These are phyloP conservation scores for Brenthis ino DNA, from an alignment of 2,888 invertebrate genomes.

Conservation along the genomic window DNA sequence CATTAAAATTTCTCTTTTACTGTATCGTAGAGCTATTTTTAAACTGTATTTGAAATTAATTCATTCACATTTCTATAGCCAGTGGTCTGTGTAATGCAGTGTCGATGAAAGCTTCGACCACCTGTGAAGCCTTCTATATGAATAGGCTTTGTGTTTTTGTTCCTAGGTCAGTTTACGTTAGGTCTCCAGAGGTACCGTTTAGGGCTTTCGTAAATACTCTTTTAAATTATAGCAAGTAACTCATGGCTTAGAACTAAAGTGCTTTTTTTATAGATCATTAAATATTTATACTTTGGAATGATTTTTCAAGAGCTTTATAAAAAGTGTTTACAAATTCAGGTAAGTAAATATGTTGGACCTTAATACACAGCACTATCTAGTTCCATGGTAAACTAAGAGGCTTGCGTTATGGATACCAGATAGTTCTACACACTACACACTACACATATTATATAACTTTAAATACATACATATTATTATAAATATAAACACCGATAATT, in stretches of 20 bases:
- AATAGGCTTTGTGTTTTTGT: constrained; percentile 6
- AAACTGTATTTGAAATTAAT: constrained; percentile 21
- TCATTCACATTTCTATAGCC: constrained; percentile 21
- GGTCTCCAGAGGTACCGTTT: constrained; percentile 3
- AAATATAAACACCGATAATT: too few species aligned
- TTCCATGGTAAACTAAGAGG: too few species aligned
- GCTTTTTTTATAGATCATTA: not conserved
- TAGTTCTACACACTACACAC: too few species aligned
- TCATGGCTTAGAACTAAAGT: not conserved
- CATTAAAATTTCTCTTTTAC: not conserved
- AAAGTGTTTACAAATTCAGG: constrained; percentile 23
- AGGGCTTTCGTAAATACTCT: not conserved
- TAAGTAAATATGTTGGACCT: not conserved
- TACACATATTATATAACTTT: too few species aligned
- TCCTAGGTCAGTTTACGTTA: constrained; percentile 15
- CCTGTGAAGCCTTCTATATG: constrained; percentile 17
- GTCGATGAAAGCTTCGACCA: constrained; percentile 25
- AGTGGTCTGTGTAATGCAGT: constrained; percentile 25
- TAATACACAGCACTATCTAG: too few species aligned
- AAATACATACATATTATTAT: too few species aligned
- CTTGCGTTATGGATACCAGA: too few species aligned
- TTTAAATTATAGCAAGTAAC: not conserved
- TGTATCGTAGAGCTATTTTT: constrained; percentile 4
- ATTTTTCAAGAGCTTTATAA: constrained; percentile 18
- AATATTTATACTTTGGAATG: not conserved